These are phyloP conservation scores for Rhagonycha lutea DNA, from an alignment of 2,888 invertebrate species.

Conservation along the genomic window DNA sequence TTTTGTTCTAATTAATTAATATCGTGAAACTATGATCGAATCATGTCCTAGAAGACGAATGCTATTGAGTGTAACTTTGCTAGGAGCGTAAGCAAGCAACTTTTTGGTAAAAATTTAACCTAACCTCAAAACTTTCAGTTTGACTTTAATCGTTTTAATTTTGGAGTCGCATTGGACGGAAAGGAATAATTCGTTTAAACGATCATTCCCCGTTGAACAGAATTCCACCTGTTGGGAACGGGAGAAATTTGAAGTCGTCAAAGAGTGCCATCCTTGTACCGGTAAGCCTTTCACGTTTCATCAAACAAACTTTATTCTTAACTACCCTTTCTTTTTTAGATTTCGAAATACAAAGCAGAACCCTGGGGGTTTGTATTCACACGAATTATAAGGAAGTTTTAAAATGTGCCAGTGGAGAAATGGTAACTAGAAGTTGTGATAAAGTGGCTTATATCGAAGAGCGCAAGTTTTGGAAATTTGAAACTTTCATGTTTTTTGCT, in stretches of 20 bases:
- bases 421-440: conserved; percentile 84
- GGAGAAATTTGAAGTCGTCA: conserved; percentile 72
- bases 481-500: conserved; percentile 69
- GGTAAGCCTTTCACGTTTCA: conserved; percentile 57
- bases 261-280: conserved; percentile 85
- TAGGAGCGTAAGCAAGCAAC: conserved; percentile 69
- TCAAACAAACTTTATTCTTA: not conserved
- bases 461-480: conserved; percentile 81
- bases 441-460: conserved; percentile 84
- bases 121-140: conserved; percentile 59
- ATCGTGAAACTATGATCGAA: conserved; percentile 70
- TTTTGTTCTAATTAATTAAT: not conserved
- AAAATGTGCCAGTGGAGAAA: conserved; percentile 80
- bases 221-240: conserved; percentile 78
- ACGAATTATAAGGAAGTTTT: conserved; percentile 84
- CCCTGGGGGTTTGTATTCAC: conserved; percentile 79
- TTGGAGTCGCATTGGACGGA: conserved; percentile 78
- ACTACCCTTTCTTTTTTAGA: conserved; percentile 55
- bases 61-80: conserved; percentile 74
- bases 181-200: conserved; percentile 58
- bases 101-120: conserved; percentile 17
- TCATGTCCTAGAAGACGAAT: conserved; percentile 83
- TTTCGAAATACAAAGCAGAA: conserved; percentile 82
- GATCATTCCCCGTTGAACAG: conserved; percentile 72
- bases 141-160: conserved; percentile 80